Conservation (phyloP, 2,888 invertebrate species). For the Junonia oenone region DNA sequence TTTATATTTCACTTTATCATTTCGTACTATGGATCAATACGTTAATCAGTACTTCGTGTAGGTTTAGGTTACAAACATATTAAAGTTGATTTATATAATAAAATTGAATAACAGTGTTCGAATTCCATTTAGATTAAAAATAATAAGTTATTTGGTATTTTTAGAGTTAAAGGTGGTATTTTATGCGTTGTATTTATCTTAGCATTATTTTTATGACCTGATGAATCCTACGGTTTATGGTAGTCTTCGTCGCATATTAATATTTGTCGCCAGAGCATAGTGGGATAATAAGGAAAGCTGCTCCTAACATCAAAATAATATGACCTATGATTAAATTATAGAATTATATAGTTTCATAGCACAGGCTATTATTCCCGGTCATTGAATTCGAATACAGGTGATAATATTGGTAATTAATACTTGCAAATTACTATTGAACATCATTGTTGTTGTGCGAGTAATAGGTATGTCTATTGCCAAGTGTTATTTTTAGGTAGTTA, state of each 20-base stretch:
- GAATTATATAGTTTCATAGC: slow-evolving; percentile 23
- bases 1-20: slow-evolving; percentile 17
- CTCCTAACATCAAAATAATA: neutral
- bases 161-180: too few relatives aligned
- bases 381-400: slow-evolving; percentile 42
- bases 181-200: too few relatives aligned
- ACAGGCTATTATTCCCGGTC: slow-evolving; percentile 41
- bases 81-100: too few relatives aligned
- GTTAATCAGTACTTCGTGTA: slow-evolving; percentile 14
- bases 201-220: too few relatives aligned
- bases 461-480: slow-evolving; percentile 7
- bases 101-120: too few relatives aligned
- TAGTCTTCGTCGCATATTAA: too few relatives aligned
- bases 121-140: neutral
- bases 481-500: slow-evolving; percentile 3
- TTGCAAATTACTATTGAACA: slow-evolving; percentile 37
- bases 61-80: neutral
- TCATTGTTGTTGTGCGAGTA: slow-evolving; percentile 13
- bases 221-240: too few relatives aligned
- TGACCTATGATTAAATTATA: neutral
- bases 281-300: too few relatives aligned
- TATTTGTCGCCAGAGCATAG: too few relatives aligned
- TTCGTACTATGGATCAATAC: slow-evolving; percentile 22
- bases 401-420: slow-evolving; percentile 51
- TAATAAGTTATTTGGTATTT: neutral